phyloP scores from a whole-genome alignment of 2,113 vertebrate genomes.

The Alectura lathami region DNA sequence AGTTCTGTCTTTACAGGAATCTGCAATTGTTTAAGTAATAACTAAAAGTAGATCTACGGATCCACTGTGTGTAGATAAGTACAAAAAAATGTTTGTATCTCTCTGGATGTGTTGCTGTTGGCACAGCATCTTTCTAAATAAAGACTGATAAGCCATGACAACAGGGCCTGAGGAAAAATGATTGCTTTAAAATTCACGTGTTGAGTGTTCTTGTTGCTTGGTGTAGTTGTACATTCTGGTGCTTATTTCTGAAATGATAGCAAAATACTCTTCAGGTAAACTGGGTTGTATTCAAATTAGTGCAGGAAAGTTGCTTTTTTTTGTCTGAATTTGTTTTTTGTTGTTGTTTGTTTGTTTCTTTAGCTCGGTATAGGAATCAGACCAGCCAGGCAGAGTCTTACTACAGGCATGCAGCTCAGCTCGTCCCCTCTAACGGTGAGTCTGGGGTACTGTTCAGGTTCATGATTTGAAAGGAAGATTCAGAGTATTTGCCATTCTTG shows the following conservation, averaged over 20 bases:
- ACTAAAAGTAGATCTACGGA: not conserved
- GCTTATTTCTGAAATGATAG: slow-evolving; percentile 37
- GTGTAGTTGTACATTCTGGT: slow-evolving; percentile 8
- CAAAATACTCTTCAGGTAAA: slow-evolving; percentile 9
- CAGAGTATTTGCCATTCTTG: not conserved
- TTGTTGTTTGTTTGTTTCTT: not conserved
- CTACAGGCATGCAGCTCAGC: slow-evolving; percentile 97
- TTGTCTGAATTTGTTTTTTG: not conserved
- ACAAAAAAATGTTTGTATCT: not conserved
- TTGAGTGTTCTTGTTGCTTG: not conserved
- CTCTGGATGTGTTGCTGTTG: not conserved
- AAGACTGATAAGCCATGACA: slow-evolving; percentile 49
- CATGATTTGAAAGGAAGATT: not conserved
- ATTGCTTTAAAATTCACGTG: not conserved
- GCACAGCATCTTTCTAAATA: not conserved
- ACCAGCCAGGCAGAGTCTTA: slow-evolving; percentile 99
- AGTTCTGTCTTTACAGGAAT: not conserved
- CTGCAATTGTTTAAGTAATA: not conserved
- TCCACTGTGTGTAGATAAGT: not conserved
- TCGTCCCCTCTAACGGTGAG: slow-evolving; percentile 98
- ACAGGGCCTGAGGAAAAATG: slow-evolving; percentile 32
- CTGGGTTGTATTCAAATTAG: not conserved
- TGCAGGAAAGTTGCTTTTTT: not conserved
- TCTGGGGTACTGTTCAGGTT: slow-evolving; percentile 11
- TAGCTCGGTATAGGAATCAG: slow-evolving; percentile 98